Evolutionary conservation across 2,888 invertebrate species (phyloP), one percentile per base, ranked within the genome.

Genomic region (Cephus rjabovi): DNA sequence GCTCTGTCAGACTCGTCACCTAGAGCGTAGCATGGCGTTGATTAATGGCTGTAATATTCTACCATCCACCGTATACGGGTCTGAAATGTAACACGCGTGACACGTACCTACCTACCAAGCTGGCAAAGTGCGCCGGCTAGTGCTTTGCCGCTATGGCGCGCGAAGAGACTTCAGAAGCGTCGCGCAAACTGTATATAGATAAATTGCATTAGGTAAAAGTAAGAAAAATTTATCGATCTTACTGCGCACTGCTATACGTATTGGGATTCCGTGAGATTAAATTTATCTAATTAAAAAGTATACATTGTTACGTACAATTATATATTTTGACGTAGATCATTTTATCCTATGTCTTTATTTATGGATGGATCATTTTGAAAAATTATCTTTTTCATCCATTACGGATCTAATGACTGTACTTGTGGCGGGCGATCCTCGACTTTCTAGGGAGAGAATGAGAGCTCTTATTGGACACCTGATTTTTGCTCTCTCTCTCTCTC

Each of bases 41-140:
- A 89, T 89, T 87, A 89, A 89, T 88, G 89, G 85, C 87, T 80
- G 85, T 86, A 87, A 89, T 89, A 88, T 87, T 87, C 84, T 80
- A 69, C 80, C 80, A 69, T 81, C 76, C 81, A 77, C 79, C 76
- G 82, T 83, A 84, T 83, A 82, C 79, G 85, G 83, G 35, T 68
- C 34, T 71, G 56, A 56, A 56, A 56, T 56, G 56, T 56, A 56
- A 56, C 56, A 56, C 56, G 23, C 79, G 82, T 81, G 75, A 80
- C 79, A 34, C 78, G 79, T 75, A 12, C 73, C 34, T 75, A 12
- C 73, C 34, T 37, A 37, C 34, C 56, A 77, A 56, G 73, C 30
- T 71, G 12, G 68, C 33, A n/a, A 74, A 70, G 71, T 73, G 74
- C 73, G 69, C 71, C 76, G 77, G 75, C 75, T 30, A 15, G n/a